These are phyloP conservation scores for Ctenopoma kingsleyae DNA, from an alignment of 2,797 vertebrate genomes.

Conservation along the genomic window DNA sequence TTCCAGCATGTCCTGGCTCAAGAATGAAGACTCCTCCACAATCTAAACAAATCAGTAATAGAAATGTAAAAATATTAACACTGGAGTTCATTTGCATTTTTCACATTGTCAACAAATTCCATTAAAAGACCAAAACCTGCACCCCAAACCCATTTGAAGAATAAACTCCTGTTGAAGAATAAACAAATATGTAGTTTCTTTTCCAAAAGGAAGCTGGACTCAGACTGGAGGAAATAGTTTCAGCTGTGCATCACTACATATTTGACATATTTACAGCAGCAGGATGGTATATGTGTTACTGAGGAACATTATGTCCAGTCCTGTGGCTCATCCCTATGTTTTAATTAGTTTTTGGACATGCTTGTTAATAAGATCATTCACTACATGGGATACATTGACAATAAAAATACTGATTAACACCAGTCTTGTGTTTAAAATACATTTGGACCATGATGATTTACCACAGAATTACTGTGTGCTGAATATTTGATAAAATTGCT, in stretches of 20 bases:
- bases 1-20: constrained; percentile 95
- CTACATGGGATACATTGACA: neutral
- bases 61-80: constrained; percentile 8
- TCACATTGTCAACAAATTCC: neutral
- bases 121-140: neutral
- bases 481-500: neutral
- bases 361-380: neutral
- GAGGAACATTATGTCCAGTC: neutral
- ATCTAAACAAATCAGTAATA: constrained; percentile 78
- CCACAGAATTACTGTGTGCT: neutral
- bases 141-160: neutral
- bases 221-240: constrained; percentile 4
- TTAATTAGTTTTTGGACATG: neutral
- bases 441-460: neutral
- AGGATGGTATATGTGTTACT: too few species aligned
- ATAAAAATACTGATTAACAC: neutral
- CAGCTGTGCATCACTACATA: neutral
- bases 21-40: constrained; percentile 91
- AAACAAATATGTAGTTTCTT: too few species aligned
- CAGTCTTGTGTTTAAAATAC: neutral
- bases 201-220: too few species aligned
- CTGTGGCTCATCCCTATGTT: neutral
- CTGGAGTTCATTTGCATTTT: neutral
- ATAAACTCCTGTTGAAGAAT: too few species aligned
- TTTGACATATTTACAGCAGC: neutral